Base-by-base conservation (phyloP, 2,797 vertebrate genomes). In the Anabacerthia variegaticeps region DNA sequence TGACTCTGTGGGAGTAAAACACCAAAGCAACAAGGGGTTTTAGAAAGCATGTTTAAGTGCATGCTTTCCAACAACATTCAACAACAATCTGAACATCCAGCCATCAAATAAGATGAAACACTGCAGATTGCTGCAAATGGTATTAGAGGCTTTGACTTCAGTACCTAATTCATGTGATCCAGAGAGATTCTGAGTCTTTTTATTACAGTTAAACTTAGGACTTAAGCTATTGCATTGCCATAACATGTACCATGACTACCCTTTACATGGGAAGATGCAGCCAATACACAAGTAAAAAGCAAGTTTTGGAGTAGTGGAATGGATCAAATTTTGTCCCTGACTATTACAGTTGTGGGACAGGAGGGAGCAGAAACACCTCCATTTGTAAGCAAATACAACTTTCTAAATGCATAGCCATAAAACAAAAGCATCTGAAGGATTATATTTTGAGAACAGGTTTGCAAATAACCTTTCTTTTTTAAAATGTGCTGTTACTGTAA, bases 141-240 rank as follows among this genome's bases (percentile, higher is more conserved):
- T 39, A 28, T 62, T 66, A 39, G 46, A 82, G 27, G 10, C 32
- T 39, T 39, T 22, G 18, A 75, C 30, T 85, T 48, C 72, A 67
- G 12, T 28, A 55, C 13, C 54, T 67, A 63, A 18, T 49, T 76
- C 21, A 48, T 2, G 13, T 4, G 17, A 23, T 34, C 18, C 56
- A 69, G 1, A 55, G 14, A 66, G 80, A 55, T 10, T 39, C 18
- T 15, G 24, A 78, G 17, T 49, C 14, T 36, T 83, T 74, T 67
- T 55, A 55, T 14, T 61, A 48, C 37, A 76, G 30, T 54, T 55
- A 86, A 61, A 10, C 15, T 67, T 55, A 74, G 26, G 32, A 67
- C 15, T 81, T 85, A n/a, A 67, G 6, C 15, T 59, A 28, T 12
- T n/a, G 30, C 36, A 72, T 28, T 0, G 0, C 12, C 14, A 6